A percentile compares a stretch with the other conserved stretches of the same genome.
phyloP scores from a whole-genome alignment of 1,140 invertebrate species.

The Drosophila virilis region DNA sequence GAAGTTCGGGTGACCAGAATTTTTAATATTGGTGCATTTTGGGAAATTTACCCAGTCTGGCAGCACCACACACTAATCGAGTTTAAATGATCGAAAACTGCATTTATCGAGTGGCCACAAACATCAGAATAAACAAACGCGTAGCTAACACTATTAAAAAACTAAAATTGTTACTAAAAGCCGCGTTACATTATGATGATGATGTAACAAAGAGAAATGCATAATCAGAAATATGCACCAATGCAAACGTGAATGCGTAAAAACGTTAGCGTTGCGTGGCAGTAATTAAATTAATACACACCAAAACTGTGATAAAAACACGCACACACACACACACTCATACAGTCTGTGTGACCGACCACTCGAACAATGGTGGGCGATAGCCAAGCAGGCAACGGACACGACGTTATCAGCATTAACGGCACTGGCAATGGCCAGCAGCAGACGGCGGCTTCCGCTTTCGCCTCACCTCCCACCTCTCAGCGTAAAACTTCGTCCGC shows the following conservation, averaged over 20 bases:
- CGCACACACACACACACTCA: conserved; percentile 17
- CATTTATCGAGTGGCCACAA: conserved; percentile 15
- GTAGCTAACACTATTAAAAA: not conserved
- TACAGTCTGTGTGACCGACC: not conserved
- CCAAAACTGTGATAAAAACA: conserved; percentile 43
- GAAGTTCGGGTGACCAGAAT: conserved; percentile 13
- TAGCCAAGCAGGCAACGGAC: conserved; percentile 29
- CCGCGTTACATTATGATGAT: not conserved
- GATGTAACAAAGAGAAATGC: conserved; percentile 18
- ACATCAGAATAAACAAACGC: conserved; percentile 30
- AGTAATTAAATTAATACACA: conserved; percentile 28
- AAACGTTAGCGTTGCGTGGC: conserved; percentile 34
- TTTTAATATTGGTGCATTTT: not conserved
- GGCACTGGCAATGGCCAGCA: conserved; percentile 5
- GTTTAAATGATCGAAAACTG: not conserved
- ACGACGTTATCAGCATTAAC: conserved; percentile 64
- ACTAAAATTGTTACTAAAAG: not conserved
- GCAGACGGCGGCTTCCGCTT: conserved; percentile 2
- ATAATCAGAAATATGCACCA: not conserved
- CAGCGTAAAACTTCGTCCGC: conserved; percentile 55
- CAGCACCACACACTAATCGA: not conserved
- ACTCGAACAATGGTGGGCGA: conserved; percentile 41
- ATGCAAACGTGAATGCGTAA: not conserved
- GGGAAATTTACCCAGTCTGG: not conserved
- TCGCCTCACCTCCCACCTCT: not conserved